Evolutionary conservation across 2,797 vertebrate species (phyloP).

Genomic region (Pitangus sulphuratus): DNA sequence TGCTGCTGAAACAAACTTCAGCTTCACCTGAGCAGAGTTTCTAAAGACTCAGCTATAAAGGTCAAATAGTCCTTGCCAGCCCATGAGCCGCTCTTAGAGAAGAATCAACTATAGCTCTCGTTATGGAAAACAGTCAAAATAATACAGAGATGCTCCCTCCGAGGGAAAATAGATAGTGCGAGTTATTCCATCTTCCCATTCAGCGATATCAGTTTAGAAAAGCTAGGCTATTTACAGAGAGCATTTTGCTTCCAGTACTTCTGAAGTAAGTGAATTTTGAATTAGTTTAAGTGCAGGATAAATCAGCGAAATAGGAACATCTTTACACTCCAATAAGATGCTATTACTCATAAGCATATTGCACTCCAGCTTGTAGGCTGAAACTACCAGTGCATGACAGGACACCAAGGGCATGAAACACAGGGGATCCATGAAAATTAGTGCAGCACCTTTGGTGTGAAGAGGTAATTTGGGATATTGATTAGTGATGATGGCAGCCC

Average conservation of each 20-base stretch:
- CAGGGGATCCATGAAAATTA: constrained; percentile 51
- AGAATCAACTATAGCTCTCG: not conserved
- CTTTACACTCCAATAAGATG: constrained; percentile 77
- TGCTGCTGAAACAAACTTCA: not conserved
- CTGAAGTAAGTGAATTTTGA: constrained; percentile 73
- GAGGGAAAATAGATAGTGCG: constrained; percentile 3
- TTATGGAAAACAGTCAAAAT: constrained; percentile 24
- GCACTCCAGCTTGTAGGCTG: constrained; percentile 62
- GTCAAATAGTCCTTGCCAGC: constrained; percentile 14
- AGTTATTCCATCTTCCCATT: constrained; percentile 49
- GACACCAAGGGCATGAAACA: constrained; percentile 56
- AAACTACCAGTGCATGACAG: constrained; percentile 67
- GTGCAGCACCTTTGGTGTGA: not conserved
- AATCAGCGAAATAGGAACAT: constrained; percentile 75
- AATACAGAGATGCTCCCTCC: not conserved
- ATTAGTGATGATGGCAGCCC: not conserved
- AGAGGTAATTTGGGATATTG: not conserved
- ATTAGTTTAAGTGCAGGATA: constrained; percentile 77
- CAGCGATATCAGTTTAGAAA: constrained; percentile 37
- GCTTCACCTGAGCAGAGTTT: not conserved
- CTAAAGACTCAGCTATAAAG: not conserved
- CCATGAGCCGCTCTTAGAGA: not conserved
- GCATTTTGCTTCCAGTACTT: constrained; percentile 55
- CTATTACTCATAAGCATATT: constrained; percentile 74
- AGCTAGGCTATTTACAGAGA: constrained; percentile 63